phyloP scores from a whole-genome alignment of 2,113 vertebrate species.

The Hippolais icterina region DNA sequence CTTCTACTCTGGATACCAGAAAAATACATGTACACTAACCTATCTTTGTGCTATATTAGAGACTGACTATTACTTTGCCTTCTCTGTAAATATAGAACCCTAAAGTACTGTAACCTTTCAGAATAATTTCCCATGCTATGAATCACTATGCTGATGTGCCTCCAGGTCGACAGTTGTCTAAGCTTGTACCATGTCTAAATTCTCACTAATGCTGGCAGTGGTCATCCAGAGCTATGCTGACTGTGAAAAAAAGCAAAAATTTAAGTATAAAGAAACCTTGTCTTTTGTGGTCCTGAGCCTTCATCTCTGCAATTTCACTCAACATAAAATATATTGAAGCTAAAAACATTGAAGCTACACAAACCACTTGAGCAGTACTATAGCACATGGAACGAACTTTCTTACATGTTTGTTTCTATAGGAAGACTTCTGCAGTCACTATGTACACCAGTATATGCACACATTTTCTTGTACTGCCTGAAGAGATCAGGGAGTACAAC shows the following conservation, averaged over 20 bases:
- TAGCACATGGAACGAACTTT: not conserved
- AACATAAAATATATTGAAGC: not conserved
- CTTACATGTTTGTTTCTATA: not conserved
- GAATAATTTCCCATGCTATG: not conserved
- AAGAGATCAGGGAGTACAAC: not conserved
- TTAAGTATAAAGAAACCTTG: not conserved
- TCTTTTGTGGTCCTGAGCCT: not conserved
- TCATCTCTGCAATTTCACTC: not conserved
- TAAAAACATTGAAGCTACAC: not conserved
- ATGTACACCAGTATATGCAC: not conserved
- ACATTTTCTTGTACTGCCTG: not conserved
- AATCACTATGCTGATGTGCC: not conserved
- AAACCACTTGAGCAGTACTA: not conserved
- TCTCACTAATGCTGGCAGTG: not conserved
- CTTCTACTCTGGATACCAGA: not conserved
- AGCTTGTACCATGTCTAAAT: not conserved
- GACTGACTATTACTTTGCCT: not conserved
- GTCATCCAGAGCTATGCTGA: not conserved
- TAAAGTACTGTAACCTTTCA: not conserved
- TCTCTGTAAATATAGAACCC: not conserved
- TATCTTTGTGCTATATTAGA: not conserved
- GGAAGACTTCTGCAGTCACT: not conserved
- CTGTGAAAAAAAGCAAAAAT: not conserved
- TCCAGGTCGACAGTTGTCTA: not conserved
- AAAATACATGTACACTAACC: not conserved